A percentile compares a stretch with the other conserved stretches of the same genome.
phyloP scores from a whole-genome alignment of 1,140 invertebrate species.

The Aphaenogaster rudis region DNA sequence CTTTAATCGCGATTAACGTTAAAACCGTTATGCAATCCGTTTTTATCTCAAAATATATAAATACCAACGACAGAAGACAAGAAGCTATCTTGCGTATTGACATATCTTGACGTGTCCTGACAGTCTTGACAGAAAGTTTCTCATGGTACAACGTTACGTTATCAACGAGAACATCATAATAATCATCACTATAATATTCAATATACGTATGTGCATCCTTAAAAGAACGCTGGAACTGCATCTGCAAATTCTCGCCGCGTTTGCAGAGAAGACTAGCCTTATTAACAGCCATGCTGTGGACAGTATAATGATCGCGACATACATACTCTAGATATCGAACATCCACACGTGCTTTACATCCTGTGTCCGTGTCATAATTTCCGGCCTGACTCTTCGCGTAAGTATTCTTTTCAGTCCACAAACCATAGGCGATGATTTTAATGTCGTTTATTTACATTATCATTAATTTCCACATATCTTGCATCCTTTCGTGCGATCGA shows the following conservation, averaged over 20 bases:
- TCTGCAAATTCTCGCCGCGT: not conserved
- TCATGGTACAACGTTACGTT: not conserved
- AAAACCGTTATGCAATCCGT: not conserved
- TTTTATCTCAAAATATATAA: constrained; percentile 16
- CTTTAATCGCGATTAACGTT: not conserved
- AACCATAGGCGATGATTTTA: not conserved
- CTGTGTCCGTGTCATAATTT: not conserved
- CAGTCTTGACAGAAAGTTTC: not conserved
- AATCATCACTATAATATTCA: constrained; percentile 2
- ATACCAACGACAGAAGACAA: not conserved
- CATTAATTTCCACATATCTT: not conserved
- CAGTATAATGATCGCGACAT: not conserved
- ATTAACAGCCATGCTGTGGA: constrained; percentile 22
- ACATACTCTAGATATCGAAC: constrained; percentile 16
- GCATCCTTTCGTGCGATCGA: not conserved
- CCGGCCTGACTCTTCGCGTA: not conserved
- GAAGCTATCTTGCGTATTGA: not conserved
- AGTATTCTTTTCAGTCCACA: not conserved
- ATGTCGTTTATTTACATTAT: not conserved
- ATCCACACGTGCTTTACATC: not conserved
- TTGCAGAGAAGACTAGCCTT: constrained; percentile 23
- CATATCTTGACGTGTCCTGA: not conserved
- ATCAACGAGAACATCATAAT: not conserved
- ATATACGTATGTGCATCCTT: not conserved
- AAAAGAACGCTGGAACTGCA: not conserved